Evolutionary conservation across 2,797 vertebrate genomes (phyloP), one percentile per base, ranked within the genome.

Genomic region (Paratrypauchen microcephalus): DNA sequence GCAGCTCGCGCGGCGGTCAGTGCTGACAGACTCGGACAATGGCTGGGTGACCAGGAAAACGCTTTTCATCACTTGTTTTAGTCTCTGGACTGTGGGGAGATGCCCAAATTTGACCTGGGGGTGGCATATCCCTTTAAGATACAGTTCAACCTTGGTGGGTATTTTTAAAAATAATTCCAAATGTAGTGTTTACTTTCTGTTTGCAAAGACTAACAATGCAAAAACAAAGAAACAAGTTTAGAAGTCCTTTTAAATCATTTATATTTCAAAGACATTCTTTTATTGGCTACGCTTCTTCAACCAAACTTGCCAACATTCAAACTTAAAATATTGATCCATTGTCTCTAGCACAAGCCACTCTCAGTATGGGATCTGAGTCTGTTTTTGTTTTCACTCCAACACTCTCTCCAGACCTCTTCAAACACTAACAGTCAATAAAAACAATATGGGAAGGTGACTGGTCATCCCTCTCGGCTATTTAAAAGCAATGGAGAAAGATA

Each of bases 361-460:
- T 52, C 50, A 39, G 55, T 50, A 36, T 62, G 59, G 54, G 54
- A 66, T 68, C 58, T 65, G 54, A 69, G 66, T 72, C 63, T 48
- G 39, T 67, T 23, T 66, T 60, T 26, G 65, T 69, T 69, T 80
- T 71, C 45, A 57, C 70, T 77, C 50, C 66, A 69, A 67, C 55
- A 67, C 66, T 71, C 69, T 77, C 72, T 67, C 52, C 69, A 64
- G 68, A 73, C 59, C 59, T 81, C 70, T 69, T 70, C 72, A 78
- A 62, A 67, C 26, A 71, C 75, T 75, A 68, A 45, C 41, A 77
- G 75, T 89, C 83, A 85, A 85, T 85, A 83, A 82, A 76, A 82
- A 76, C 73, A 75, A 73, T 71, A 69, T 71, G 63, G 50, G 62
- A 68, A 50, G 63, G 61, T 65, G 69, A 78, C 77, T 68, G 70